Conservation (phyloP, 2,888 invertebrate species). For the Apodemia zela region DNA sequence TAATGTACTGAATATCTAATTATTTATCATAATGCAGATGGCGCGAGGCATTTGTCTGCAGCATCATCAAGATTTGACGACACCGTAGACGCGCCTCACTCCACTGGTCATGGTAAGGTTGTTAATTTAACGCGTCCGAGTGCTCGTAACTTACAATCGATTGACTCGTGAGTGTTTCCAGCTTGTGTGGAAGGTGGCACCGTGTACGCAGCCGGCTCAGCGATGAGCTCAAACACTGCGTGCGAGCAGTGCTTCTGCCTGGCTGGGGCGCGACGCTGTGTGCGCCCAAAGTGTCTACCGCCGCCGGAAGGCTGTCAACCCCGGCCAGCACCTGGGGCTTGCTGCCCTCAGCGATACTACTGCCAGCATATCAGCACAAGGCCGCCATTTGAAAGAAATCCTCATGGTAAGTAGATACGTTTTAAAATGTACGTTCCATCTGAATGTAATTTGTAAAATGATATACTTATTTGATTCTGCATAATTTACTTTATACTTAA, state of each 20-base stretch:
- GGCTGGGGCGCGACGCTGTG: conserved; percentile 86
- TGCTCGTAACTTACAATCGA: conserved; percentile 18
- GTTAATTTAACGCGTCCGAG: neutral
- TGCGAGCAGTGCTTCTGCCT: conserved; percentile 95
- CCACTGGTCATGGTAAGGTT: conserved; percentile 47
- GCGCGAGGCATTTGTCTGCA: conserved; percentile 48
- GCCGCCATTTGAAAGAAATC: conserved; percentile 39
- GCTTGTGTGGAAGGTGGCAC: conserved; percentile 87
- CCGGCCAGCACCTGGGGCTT: conserved; percentile 82
- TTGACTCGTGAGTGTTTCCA: conserved; percentile 54
- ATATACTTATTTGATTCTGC: too few relatives aligned
- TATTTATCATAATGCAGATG: conserved; percentile 44
- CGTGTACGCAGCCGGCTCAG: conserved; percentile 89
- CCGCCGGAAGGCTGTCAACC: conserved; percentile 86
- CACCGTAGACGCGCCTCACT: conserved; percentile 33
- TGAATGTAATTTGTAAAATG: too few relatives aligned
- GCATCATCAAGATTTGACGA: conserved; percentile 46
- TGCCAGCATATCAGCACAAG: conserved; percentile 55
- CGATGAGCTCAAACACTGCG: conserved; percentile 88
- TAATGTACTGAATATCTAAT: neutral
- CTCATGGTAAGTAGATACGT: conserved; percentile 40
- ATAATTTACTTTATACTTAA: neutral
- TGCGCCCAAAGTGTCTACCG: conserved; percentile 89
- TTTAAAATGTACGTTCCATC: neutral
- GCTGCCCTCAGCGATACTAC: conserved; percentile 91